Base-by-base conservation (phyloP, 2,797 vertebrate species). In the Catharus ustulatus region DNA sequence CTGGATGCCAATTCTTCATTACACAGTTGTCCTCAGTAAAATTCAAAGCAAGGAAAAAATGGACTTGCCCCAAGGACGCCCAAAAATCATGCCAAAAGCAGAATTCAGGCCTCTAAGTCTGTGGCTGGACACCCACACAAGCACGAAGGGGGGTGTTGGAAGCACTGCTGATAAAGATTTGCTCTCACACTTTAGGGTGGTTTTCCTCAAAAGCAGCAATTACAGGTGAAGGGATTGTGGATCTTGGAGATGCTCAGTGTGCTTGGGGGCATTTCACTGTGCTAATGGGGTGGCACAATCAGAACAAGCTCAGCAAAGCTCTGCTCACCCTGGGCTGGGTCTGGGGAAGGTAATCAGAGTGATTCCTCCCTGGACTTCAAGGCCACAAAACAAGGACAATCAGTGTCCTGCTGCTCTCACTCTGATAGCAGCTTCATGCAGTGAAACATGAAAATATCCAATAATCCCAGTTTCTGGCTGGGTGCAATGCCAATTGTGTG, bases 241-340 rank as follows among this genome's bases (percentile, higher is more conserved):
- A 32, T 22, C 15, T 36, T 11, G 15, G 59, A 16, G 51, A 4
- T 15, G 22, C 1, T 0, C 0, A 4, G 17, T 34, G 73, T 43
- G 34, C 48, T 49, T 1, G 1, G 32, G 68, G 61, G 13, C 15
- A 4, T 10, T 8, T 42, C 13, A 3, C 17, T 38, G 26, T 20
- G 8, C 49, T 72, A 0, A 16, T 5, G 29, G 43, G 30, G 6
- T 30, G 75, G 23, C 17, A 38, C 6, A 10, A 6, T 4, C 24
- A 13, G 32, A 17, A 23, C 36, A 16, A 22, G 29, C 6, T 7
- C 5, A 27, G 32, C 38, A 48, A 38, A 55, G 30, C 49, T 72
- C 30, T 40, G 36, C 79, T 52, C n/a, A 2, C 22, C 51, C 59
- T 29, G 58, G 64, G 43, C 49, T 30, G 75, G 24, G 34, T 34